Evolutionary conservation across 2,888 invertebrate genomes (phyloP), one percentile per base, ranked within the genome.

Genomic region (Petrolisthes manimaculis): DNA sequence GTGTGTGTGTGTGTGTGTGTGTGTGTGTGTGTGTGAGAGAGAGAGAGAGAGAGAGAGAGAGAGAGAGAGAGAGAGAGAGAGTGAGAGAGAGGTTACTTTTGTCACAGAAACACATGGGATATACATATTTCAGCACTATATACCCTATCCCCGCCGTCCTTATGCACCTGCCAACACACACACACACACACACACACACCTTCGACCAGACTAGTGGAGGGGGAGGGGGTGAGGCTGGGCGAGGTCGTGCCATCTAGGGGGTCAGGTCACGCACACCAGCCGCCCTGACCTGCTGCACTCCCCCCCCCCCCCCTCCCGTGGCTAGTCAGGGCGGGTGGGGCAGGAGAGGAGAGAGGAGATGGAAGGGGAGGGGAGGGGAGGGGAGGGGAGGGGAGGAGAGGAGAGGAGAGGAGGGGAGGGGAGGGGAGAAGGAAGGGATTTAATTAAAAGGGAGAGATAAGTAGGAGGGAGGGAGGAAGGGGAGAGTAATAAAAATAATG

Each of bases 11-110:
- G 14, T 9, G 61, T 6, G 6, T 61, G 61, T 9, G 61, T 9
- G 61, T 6, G 61, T 9, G 61, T 9, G 61, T 9, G 61, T 9
- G 61, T 6, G 61, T 14, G 14, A 61, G 61, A 18, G 61, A 61
- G 61, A 61, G 61, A 61, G 61, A 61, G 61, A 61, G 61, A 61
- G 61, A 61, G 61, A 61, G 3, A 61, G 61, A 61, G 61, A 61
- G 61, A 61, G 61, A 61, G 61, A 61, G 61, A 61, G 61, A 61
- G 61, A 61, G 61, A 61, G 61, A 61, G 61, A 61, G 61, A 61
- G 61, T 2, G 61, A 61, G 61, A 18, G 61, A 18, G 61, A 18
- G 61, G 61, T 3, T 12, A 18, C 61, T 37, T 37, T 37, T 2
- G 37, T 37, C 37, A 1, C 37, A 37, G 37, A 37, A 37, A 37